These are phyloP conservation scores for Drosophila micromelanica DNA, from an alignment of 1,140 invertebrate species.

Conservation along the genomic window DNA sequence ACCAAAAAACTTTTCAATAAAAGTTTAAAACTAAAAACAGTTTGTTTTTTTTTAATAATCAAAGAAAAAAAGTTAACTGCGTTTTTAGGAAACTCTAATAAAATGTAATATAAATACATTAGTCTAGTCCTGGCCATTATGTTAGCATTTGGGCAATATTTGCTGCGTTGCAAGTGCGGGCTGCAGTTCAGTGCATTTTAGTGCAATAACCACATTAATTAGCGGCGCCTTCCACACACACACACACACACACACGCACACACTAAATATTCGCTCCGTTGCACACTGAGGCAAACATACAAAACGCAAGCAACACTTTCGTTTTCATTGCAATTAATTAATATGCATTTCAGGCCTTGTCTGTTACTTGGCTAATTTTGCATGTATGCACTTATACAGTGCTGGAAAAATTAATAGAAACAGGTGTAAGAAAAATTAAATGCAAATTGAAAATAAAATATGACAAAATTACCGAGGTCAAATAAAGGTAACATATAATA, in stretches of 20 bases:
- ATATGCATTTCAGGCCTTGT: slow-evolving; percentile 49
- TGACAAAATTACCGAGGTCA: no score
- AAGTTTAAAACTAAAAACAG: no score
- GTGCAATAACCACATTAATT: slow-evolving; percentile 83
- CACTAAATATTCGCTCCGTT: slow-evolving; percentile 54
- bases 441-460: no score
- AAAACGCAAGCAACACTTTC: slow-evolving; percentile 62
- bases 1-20: no score
- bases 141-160: slow-evolving; percentile 30
- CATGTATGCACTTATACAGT: not conserved
- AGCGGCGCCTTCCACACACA: slow-evolving; percentile 49
- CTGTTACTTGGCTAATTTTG: slow-evolving; percentile 20
- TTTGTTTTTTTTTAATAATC: no score
- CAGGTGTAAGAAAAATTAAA: no score
- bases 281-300: slow-evolving; percentile 31
- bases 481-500: no score
- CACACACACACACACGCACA: slow-evolving; percentile 43
- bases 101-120: not conserved
- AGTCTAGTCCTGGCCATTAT: no score
- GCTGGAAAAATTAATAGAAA: no score
- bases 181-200: slow-evolving; percentile 75
- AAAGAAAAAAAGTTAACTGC: no score
- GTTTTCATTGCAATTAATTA: slow-evolving; percentile 79
- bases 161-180: slow-evolving; percentile 20
- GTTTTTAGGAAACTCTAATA: no score